Percentiles rank a stretch among this genome's conserved stretches.
Evolutionary conservation across 2,113 vertebrate species (phyloP).

Genomic region (Poeciliopsis prolifica): DNA sequence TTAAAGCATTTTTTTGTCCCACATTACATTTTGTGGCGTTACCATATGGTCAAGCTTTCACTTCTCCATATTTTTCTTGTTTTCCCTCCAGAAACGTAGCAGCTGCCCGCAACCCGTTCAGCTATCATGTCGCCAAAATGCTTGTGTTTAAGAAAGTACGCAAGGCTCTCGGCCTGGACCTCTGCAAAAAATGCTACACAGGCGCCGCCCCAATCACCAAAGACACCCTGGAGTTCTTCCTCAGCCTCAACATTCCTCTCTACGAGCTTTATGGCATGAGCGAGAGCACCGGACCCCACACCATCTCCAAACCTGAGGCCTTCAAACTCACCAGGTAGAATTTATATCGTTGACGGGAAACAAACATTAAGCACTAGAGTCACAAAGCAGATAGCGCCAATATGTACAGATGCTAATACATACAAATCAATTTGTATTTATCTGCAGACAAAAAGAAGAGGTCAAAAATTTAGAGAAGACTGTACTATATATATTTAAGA

Average conservation of each 20-base stretch:
- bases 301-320: conserved; percentile 58
- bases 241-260: conserved; percentile 91
- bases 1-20: neutral
- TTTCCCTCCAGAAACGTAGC: conserved; percentile 44
- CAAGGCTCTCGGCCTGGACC: conserved; percentile 86
- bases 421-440: too few species aligned
- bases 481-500: too few species aligned
- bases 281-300: conserved; percentile 89
- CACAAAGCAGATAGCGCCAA: too few species aligned
- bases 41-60: neutral
- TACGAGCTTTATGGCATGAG: conserved; percentile 93
- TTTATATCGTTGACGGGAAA: neutral
- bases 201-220: conserved; percentile 89
- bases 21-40: neutral
- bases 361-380: neutral
- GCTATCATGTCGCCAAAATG: conserved; percentile 85
- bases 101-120: conserved; percentile 51
- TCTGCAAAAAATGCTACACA: conserved; percentile 85
- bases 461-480: neutral
- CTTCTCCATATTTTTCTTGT: neutral
- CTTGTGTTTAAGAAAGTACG: conserved; percentile 89
- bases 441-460: too few species aligned
- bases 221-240: conserved; percentile 90
- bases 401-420: too few species aligned
- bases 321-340: conserved; percentile 85